phyloP scores from a whole-genome alignment of 2,113 vertebrate genomes.

The Pipa parva region DNA sequence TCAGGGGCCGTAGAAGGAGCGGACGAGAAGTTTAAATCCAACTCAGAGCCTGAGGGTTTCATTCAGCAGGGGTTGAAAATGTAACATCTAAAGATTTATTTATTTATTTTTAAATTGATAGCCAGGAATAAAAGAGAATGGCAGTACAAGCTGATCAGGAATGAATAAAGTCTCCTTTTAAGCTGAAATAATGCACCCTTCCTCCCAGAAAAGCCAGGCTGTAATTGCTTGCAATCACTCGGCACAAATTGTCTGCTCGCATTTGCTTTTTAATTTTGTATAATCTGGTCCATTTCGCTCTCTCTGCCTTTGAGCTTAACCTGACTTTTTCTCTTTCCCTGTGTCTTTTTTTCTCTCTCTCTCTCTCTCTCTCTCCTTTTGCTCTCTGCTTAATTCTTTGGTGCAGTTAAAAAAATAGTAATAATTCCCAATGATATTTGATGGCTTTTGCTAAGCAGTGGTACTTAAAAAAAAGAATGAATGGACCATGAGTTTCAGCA shows the following conservation, averaged over 20 bases:
- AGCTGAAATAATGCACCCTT: constrained; percentile 63
- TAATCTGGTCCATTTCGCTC: constrained; percentile 79
- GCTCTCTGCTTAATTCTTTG: constrained; percentile 59
- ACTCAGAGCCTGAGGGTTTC: constrained; percentile 67
- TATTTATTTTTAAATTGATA: constrained; percentile 67
- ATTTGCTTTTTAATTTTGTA: constrained; percentile 86
- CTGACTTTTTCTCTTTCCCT: constrained; percentile 51
- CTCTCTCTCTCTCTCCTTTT: constrained; percentile 40
- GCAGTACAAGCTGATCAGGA: constrained; percentile 76
- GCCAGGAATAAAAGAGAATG: constrained; percentile 74
- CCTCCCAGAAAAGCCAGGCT: constrained; percentile 72
- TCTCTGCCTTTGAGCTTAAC: constrained; percentile 76
- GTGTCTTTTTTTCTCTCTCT: constrained; percentile 38
- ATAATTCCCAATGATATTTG: constrained; percentile 60
- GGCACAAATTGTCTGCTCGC: constrained; percentile 76
- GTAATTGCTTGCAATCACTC: constrained; percentile 80
- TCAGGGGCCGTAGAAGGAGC: constrained; percentile 66
- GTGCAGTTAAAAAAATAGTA: constrained; percentile 55
- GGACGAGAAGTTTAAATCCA: constrained; percentile 68
- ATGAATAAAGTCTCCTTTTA: constrained; percentile 80
- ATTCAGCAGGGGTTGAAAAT: constrained; percentile 63
- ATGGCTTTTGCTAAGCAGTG: constrained; percentile 59
- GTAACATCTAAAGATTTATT: constrained; percentile 70
- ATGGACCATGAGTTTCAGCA: constrained; percentile 46
- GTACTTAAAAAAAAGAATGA: constrained; percentile 52